These are phyloP conservation scores for Eledona agricola DNA, from an alignment of 2,888 invertebrate genomes.

Conservation along the genomic window DNA sequence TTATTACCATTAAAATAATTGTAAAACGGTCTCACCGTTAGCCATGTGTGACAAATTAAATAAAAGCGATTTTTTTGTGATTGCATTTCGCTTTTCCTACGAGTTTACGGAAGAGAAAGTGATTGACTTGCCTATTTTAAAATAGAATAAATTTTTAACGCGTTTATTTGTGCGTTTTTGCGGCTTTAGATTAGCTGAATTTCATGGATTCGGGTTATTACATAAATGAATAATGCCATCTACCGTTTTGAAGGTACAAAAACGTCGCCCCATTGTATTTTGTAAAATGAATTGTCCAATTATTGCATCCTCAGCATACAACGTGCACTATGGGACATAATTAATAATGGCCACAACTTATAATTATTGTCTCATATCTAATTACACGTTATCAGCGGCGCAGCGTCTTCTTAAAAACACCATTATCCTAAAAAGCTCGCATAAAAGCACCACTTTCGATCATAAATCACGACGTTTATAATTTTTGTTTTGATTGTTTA, in stretches of 20 bases:
- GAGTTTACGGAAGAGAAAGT: slow-evolving; percentile 27
- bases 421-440: too few species aligned
- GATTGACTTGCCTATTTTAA: slow-evolving; percentile 19
- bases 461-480: too few species aligned
- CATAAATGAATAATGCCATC: slow-evolving; percentile 5
- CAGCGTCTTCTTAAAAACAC: too few species aligned
- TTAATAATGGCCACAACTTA: slow-evolving; percentile 6
- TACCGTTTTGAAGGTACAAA: slow-evolving; percentile 1
- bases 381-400: slow-evolving; percentile 14
- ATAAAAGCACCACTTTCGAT: too few species aligned
- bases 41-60: slow-evolving; percentile 27
- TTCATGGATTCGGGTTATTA: slow-evolving; percentile 16
- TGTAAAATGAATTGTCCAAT: neutral
- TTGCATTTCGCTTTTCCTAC: slow-evolving; percentile 18
- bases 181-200: slow-evolving; percentile 5
- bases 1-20: too few species aligned
- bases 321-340: slow-evolving; percentile 7
- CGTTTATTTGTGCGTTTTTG: slow-evolving; percentile 23
- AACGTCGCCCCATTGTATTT: neutral
- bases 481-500: slow-evolving; percentile 22
- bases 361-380: slow-evolving; percentile 24
- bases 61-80: slow-evolving; percentile 18
- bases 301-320: slow-evolving; percentile 9
- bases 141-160: slow-evolving; percentile 20
- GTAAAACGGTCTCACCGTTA: too few species aligned